A percentile compares a stretch with the other conserved stretches of the same genome.
phyloP scores from a whole-genome alignment of 1,140 invertebrate species.

The Lepidurus arcticus region DNA sequence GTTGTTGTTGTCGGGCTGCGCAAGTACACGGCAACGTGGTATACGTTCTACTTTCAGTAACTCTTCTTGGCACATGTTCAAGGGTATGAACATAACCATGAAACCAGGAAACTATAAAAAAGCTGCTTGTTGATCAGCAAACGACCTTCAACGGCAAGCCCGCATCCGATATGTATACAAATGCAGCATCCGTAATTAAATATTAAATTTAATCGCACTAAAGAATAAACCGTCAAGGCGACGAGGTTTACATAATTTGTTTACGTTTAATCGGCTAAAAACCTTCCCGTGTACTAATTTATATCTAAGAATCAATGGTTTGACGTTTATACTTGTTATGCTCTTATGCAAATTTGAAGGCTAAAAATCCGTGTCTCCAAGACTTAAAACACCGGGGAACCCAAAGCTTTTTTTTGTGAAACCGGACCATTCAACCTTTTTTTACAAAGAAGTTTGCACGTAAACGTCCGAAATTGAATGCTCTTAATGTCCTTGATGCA shows the following conservation, averaged over 20 bases:
- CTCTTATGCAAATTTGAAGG: no score
- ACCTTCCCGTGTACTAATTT: no score
- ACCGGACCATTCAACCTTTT: no score
- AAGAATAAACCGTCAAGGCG: no score
- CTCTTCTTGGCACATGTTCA: background rate
- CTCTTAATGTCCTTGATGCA: background rate
- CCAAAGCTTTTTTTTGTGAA: no score
- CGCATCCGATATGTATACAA: background rate
- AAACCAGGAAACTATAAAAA: constrained; percentile 19
- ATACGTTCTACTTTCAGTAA: background rate
- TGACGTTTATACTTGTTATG: no score
- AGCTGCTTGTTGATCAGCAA: constrained; percentile 1
- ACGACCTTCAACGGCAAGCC: background rate
- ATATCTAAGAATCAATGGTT: no score
- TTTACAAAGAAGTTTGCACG: background rate
- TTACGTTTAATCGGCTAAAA: no score
- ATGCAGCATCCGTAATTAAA: background rate
- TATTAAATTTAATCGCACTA: background rate
- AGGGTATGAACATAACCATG: background rate
- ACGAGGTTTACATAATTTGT: no score
- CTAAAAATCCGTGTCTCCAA: no score
- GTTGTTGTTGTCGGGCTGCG: background rate
- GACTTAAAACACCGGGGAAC: no score
- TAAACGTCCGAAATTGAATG: background rate
- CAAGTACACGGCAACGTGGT: background rate